Base-by-base conservation (phyloP, 1,140 invertebrate genomes). In the Drosophila obscura region DNA sequence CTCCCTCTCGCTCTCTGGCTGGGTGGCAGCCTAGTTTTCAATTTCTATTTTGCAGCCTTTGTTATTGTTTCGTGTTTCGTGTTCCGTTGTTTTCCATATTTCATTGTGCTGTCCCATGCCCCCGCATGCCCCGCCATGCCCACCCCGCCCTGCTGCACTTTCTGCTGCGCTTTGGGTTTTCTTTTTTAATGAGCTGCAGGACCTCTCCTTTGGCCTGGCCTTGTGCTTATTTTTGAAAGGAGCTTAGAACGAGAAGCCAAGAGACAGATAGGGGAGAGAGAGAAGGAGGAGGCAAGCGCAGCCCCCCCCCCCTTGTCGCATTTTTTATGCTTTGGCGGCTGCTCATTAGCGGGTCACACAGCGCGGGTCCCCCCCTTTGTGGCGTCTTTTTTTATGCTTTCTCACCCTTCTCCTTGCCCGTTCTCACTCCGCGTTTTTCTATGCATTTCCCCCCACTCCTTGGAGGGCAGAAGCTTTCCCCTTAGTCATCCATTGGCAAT, bases 181-280 rank as follows among this genome's bases (percentile, higher is more conserved):
- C 31, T 9, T 52, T 75, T 66, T 59, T 75, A 75, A 75, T 75
- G 71, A 75, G 72, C 72, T 75, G 71, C 72, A 74, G 68, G 67
- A 72, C 48, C 45, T 49, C 52, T 67, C 35, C 39, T 39, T n/a
- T 35, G 63, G 60, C 53, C 72, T 75, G 72, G 72, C 72, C 72
- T 75, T 75, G 72, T 62, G 72, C 71, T 71, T 53, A 75, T 75
- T 75, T 74, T 39, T 28, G 15, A 31, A 24, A 22, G 48, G 57
- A 35, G 26, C 9, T 26, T n/a, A 9, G n/a, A 6, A 15, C 16
- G 49, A 13, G 49, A 51, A 11, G 2, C 5, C 5, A 1, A 28
- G 16, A 46, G 9, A 45, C 4, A 35, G 19, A 41, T 9, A 28
- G 7, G n/a, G 8, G 13, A 74, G 35, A 45, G 44, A 15, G 15